Evolutionary conservation across 2,888 invertebrate genomes (phyloP).

Genomic region (Lypha dubia): DNA sequence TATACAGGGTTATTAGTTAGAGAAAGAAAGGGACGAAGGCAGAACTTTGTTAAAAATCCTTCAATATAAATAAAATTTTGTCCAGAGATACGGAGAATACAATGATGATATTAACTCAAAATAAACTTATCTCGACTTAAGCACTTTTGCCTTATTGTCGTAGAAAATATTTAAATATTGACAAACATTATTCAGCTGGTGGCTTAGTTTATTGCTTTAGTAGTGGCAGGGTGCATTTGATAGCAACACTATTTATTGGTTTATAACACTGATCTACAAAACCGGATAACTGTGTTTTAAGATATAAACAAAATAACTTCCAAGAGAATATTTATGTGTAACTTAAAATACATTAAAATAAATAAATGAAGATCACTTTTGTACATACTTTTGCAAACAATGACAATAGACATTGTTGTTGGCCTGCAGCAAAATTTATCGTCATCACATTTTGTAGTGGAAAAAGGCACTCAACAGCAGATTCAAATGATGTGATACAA

Average conservation of each 20-base stretch:
- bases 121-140: too few species aligned
- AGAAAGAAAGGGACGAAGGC: too few species aligned
- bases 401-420: constrained; percentile 12
- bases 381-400: constrained; percentile 46
- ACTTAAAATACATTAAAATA: constrained; percentile 48
- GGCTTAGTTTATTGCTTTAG: constrained; percentile 45
- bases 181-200: constrained; percentile 17
- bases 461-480: constrained; percentile 53
- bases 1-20: too few species aligned
- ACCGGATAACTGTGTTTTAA: constrained; percentile 60
- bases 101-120: too few species aligned
- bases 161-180: not conserved
- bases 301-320: constrained; percentile 21
- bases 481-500: constrained; percentile 70
- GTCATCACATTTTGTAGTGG: constrained; percentile 13
- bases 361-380: constrained; percentile 69
- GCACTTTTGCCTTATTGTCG: too few species aligned
- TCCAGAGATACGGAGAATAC: too few species aligned
- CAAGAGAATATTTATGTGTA: too few species aligned
- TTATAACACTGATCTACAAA: constrained; percentile 65
- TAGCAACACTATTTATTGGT: constrained; percentile 48
- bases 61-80: too few species aligned
- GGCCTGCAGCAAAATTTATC: not conserved
- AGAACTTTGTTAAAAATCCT: too few species aligned
- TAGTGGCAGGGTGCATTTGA: constrained; percentile 27